Percentiles rank a stretch among this genome's conserved stretches.
These are phyloP conservation scores for Polyommatus icarus DNA, from an alignment of 2,888 invertebrate genomes.

Conservation along the genomic window DNA sequence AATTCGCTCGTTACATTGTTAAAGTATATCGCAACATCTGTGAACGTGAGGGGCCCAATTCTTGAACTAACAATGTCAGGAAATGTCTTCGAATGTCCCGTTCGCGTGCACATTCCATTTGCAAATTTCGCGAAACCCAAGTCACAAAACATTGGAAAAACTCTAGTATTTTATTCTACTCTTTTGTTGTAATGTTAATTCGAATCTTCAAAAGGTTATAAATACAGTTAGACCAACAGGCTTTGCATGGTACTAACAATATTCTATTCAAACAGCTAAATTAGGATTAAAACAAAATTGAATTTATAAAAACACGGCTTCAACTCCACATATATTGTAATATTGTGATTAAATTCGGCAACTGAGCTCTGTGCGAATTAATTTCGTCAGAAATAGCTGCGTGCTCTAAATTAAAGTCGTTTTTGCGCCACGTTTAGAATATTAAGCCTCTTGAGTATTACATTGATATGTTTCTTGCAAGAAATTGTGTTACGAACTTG, in stretches of 20 bases:
- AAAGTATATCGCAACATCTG: not conserved
- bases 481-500: not conserved
- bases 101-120: too few species aligned
- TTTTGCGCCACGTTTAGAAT: conserved; percentile 10
- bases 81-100: too few species aligned
- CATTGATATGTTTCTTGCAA: conserved; percentile 18
- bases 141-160: too few species aligned
- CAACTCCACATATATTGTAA: not conserved
- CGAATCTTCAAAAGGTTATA: too few species aligned
- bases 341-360: conserved; percentile 9
- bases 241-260: not conserved
- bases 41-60: not conserved
- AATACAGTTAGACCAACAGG: not conserved
- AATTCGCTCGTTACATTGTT: not conserved
- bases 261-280: not conserved
- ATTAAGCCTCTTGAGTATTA: not conserved
- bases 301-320: not conserved
- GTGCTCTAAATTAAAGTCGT: conserved; percentile 11
- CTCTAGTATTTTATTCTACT: too few species aligned
- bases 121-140: too few species aligned
- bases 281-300: not conserved
- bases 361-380: not conserved
- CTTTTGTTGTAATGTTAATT: too few species aligned
- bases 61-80: not conserved
- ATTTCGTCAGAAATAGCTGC: conserved; percentile 23